Evolutionary conservation across 2,888 invertebrate genomes (phyloP).

Genomic region (Pristionchus arcanus): DNA sequence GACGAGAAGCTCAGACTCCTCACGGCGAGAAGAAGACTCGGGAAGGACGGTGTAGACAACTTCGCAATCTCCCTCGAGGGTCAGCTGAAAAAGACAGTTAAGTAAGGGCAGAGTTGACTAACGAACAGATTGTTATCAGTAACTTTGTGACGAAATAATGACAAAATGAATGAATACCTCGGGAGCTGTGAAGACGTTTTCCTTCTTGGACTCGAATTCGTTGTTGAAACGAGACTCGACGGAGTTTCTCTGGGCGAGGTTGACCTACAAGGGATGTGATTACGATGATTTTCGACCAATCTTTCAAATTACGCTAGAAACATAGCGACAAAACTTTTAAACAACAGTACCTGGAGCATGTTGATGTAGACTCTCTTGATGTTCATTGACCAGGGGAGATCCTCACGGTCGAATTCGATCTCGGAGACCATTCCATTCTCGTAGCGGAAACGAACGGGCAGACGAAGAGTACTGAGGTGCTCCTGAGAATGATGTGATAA

Average conservation of each 20-base stretch:
- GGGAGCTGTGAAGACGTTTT: constrained; percentile 58
- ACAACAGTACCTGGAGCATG: constrained; percentile 67
- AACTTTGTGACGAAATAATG: background rate
- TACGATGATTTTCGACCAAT: background rate
- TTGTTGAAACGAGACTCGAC: background rate
- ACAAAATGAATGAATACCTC: constrained; percentile 63
- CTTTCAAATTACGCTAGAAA: too few species aligned
- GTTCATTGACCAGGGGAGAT: constrained; percentile 59
- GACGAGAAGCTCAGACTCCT: constrained; percentile 55
- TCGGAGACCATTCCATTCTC: too few species aligned
- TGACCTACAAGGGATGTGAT: background rate
- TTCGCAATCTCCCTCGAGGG: constrained; percentile 74
- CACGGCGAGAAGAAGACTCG: constrained; percentile 59
- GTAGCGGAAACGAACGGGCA: too few species aligned
- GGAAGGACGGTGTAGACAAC: constrained; percentile 63
- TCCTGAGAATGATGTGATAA: constrained; percentile 65
- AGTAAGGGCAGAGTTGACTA: background rate
- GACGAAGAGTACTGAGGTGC: constrained; percentile 26
- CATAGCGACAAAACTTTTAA: background rate
- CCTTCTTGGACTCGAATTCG: constrained; percentile 50
- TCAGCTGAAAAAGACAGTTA: constrained; percentile 57
- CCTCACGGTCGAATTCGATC: too few species aligned
- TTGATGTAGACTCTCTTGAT: constrained; percentile 75
- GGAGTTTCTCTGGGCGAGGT: background rate
- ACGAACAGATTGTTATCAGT: too few species aligned